Conservation (phyloP, 2,113 vertebrate genomes). For the Pimephales promelas region DNA sequence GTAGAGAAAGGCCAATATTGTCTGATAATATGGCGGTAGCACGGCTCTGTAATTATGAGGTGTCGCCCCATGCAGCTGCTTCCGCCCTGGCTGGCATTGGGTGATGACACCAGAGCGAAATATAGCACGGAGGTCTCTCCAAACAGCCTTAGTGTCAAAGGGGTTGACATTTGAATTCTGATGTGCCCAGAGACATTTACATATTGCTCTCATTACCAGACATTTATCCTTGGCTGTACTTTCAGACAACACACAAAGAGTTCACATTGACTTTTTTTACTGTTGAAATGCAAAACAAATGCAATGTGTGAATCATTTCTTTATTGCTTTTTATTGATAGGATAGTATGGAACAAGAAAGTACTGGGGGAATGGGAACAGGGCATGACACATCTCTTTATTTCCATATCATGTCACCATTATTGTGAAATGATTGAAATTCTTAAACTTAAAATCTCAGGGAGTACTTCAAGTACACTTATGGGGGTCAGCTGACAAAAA, state of each 20-base stretch:
- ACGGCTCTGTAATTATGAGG: conserved; percentile 67
- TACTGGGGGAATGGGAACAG: not conserved
- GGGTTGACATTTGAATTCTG: conserved; percentile 59
- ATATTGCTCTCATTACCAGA: conserved; percentile 4
- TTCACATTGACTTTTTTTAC: not conserved
- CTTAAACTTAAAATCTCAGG: not conserved
- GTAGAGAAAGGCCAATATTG: conserved; percentile 62
- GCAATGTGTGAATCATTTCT: not conserved
- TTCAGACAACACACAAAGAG: not conserved
- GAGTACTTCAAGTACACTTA: not conserved
- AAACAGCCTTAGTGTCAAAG: conserved; percentile 57
- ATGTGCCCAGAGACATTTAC: conserved; percentile 49
- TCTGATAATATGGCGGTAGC: conserved; percentile 68
- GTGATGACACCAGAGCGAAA: conserved; percentile 56
- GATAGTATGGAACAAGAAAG: not conserved
- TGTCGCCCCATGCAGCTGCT: conserved; percentile 69
- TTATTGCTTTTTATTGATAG: not conserved
- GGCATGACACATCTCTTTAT: not conserved
- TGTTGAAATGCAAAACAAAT: not conserved
- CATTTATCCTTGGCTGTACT: not conserved
- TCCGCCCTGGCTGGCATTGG: conserved; percentile 58
- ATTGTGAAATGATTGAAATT: not conserved
- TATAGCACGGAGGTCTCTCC: conserved; percentile 54
- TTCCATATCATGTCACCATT: not conserved
- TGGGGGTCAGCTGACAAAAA: not conserved